Evolutionary conservation across 2,113 vertebrate genomes (phyloP).

Genomic region (Elachura formosa): DNA sequence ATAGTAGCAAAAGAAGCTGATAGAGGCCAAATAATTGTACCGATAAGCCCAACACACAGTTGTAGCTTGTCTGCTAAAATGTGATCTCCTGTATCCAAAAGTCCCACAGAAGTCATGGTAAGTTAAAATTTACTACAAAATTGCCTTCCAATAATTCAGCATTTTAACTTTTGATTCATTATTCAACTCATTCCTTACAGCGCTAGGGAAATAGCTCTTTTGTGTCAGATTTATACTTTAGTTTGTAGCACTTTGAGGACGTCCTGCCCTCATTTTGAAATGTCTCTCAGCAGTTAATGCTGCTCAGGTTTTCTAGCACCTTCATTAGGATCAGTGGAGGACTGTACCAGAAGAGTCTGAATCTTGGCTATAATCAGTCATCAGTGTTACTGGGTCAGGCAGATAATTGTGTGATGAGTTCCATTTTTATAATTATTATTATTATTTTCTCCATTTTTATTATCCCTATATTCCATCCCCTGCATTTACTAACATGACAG

Average conservation of each 20-base stretch:
- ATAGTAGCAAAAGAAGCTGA: background rate
- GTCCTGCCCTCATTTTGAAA: background rate
- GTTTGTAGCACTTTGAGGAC: background rate
- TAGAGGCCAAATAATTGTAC: background rate
- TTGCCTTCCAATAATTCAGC: background rate
- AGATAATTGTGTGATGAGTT: background rate
- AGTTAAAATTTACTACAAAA: background rate
- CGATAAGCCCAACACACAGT: background rate
- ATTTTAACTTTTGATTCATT: background rate
- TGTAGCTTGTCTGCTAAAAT: background rate
- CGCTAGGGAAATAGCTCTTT: background rate
- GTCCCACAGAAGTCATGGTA: background rate
- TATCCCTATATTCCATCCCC: background rate
- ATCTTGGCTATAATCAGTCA: background rate
- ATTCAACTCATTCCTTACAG: background rate
- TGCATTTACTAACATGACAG: background rate
- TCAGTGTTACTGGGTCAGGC: background rate
- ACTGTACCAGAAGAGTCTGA: background rate
- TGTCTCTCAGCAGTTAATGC: background rate
- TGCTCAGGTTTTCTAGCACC: background rate
- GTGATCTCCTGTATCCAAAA: background rate
- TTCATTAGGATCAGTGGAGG: background rate
- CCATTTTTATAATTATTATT: background rate
- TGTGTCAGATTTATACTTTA: background rate
- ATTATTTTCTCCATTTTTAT: background rate